Evolutionary conservation across 2,797 vertebrate genomes (phyloP).

Genomic region (Darevskia nairensis): DNA sequence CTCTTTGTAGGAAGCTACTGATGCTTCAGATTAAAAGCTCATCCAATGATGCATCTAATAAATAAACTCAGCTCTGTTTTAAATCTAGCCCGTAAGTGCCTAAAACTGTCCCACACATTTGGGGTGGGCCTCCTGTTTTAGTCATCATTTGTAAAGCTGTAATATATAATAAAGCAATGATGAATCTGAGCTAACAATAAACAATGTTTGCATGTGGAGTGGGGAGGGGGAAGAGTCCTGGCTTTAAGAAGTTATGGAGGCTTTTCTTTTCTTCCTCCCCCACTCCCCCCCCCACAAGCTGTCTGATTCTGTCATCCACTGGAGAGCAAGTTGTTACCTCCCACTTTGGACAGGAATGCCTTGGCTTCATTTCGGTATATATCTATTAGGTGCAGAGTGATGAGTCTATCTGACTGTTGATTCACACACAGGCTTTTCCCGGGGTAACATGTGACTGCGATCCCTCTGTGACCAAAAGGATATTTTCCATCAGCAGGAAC

Average conservation of each 20-base stretch:
- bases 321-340: slow-evolving; percentile 58
- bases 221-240: neutral
- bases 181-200: slow-evolving; percentile 18
- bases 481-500: slow-evolving; percentile 74
- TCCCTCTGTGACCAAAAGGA: slow-evolving; percentile 70
- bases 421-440: slow-evolving; percentile 73
- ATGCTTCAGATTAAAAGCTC: slow-evolving; percentile 29
- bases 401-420: slow-evolving; percentile 76
- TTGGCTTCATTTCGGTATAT: slow-evolving; percentile 74
- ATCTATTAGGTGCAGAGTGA: slow-evolving; percentile 78
- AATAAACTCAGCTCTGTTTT: slow-evolving; percentile 16
- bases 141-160: slow-evolving; percentile 2
- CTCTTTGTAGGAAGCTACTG: neutral
- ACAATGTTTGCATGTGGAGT: neutral
- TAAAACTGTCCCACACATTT: slow-evolving; percentile 5
- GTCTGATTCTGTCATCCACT: slow-evolving; percentile 16
- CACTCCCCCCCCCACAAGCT: neutral
- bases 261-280: slow-evolving; percentile 45
- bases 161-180: slow-evolving; percentile 13
- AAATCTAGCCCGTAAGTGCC: neutral
- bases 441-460: slow-evolving; percentile 70
- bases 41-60: slow-evolving; percentile 16
- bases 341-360: slow-evolving; percentile 74
- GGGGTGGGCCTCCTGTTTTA: slow-evolving; percentile 4
- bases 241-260: slow-evolving; percentile 30